Conservation (phyloP, 1,140 invertebrate genomes). For the Megalonaias nervosa region DNA sequence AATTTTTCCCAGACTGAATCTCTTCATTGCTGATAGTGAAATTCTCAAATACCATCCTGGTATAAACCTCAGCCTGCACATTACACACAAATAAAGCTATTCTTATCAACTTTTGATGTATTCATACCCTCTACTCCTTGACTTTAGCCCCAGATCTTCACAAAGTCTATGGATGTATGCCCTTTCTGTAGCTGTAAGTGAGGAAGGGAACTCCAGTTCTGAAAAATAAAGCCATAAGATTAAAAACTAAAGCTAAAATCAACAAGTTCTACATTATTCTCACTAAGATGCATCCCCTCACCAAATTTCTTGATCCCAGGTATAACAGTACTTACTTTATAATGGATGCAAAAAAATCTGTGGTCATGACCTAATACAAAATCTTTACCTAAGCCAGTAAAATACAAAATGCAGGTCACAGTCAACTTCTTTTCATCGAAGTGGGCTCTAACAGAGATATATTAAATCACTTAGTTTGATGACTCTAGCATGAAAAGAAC, state of each 20-base stretch:
- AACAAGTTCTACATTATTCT: not conserved
- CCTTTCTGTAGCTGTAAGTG: slow-evolving; percentile 82
- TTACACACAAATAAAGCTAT: not conserved
- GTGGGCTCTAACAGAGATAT: too few relatives aligned
- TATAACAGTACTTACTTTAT: too few relatives aligned
- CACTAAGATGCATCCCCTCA: too few relatives aligned
- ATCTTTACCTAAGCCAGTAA: too few relatives aligned
- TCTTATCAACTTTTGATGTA: not conserved
- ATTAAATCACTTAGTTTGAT: too few relatives aligned
- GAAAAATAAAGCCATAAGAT: slow-evolving; percentile 46
- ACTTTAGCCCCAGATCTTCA: slow-evolving; percentile 79
- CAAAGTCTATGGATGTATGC: slow-evolving; percentile 83
- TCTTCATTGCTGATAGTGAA: too few relatives aligned
- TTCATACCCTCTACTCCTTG: slow-evolving; percentile 80
- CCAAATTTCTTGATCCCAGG: too few relatives aligned
- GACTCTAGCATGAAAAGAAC: too few relatives aligned
- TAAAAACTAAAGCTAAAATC: slow-evolving; percentile 9
- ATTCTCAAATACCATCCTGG: too few relatives aligned
- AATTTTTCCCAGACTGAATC: too few relatives aligned
- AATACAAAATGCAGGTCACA: too few relatives aligned
- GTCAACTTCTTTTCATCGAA: not conserved
- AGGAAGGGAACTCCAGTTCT: slow-evolving; percentile 81
- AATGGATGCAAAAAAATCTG: not conserved
- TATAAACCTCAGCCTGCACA: not conserved
- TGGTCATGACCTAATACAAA: too few relatives aligned